Conservation (phyloP, 2,113 vertebrate genomes). For the Strix aluco region DNA sequence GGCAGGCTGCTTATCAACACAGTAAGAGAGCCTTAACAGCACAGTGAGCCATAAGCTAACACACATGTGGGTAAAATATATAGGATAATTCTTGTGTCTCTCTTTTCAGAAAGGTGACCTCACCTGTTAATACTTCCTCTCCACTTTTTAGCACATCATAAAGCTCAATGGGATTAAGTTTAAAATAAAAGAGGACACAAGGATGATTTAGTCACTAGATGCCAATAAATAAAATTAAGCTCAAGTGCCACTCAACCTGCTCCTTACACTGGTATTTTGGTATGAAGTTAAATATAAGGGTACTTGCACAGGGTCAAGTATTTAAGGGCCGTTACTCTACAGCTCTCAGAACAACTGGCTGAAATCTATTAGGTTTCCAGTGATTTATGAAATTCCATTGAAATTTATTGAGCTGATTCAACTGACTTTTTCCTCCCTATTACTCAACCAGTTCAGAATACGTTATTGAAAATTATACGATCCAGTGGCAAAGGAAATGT, state of each 20-base stretch:
- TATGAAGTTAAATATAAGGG: not conserved
- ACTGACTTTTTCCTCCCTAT: not conserved
- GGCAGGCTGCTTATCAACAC: not conserved
- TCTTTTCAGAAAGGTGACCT: not conserved
- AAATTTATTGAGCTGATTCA: not conserved
- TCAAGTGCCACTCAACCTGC: not conserved
- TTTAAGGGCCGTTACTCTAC: not conserved
- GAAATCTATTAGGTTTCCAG: not conserved
- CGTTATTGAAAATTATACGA: not conserved
- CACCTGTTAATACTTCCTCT: not conserved
- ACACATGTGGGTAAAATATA: not conserved
- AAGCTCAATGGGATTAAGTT: not conserved
- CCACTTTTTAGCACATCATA: not conserved
- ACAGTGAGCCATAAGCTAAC: not conserved
- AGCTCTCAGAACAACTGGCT: not conserved
- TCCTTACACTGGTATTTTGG: not conserved
- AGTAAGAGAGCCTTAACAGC: not conserved
- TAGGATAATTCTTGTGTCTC: not conserved
- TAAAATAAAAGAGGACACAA: not conserved
- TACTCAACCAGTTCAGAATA: not conserved
- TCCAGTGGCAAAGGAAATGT: not conserved
- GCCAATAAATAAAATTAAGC: not conserved
- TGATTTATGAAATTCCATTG: not conserved
- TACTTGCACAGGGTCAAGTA: not conserved
- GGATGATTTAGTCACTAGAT: not conserved